These are phyloP conservation scores for Rotaria sp. DNA, from an alignment of 2,888 invertebrate species.

Conservation along the genomic window DNA sequence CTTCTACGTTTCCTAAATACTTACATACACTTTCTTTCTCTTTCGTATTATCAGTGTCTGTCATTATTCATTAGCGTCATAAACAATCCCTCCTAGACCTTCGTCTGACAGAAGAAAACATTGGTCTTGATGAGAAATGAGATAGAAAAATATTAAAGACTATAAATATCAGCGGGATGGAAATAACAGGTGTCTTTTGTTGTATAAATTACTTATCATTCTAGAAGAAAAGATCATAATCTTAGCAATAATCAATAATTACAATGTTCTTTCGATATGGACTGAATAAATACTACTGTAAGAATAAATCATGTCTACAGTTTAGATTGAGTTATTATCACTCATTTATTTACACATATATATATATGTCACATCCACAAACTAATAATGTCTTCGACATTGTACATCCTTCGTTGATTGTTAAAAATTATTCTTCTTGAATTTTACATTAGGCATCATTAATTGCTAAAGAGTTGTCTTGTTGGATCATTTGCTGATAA, in stretches of 20 bases:
- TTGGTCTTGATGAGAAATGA: not conserved
- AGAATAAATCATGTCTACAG: not conserved
- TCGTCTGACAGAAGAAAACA: not conserved
- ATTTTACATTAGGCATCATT: not conserved
- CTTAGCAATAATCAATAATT: no score
- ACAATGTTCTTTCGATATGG: not conserved
- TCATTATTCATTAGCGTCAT: not conserved
- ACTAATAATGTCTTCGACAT: not conserved
- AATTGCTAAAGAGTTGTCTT: not conserved
- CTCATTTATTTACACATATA: not conserved
- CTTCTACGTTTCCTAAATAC: not conserved
- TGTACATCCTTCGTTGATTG: not conserved
- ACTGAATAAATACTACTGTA: not conserved
- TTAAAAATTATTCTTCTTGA: not conserved
- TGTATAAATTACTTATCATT: no score
- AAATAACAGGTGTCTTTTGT: not conserved
- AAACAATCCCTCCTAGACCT: not conserved
- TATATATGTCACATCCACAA: not conserved
- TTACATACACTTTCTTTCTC: not conserved
- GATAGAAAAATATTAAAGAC: not conserved
- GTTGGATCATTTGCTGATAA: not conserved
- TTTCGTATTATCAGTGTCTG: not conserved
- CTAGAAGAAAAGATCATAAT: no score
- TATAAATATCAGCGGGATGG: not conserved
- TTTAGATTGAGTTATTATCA: not conserved